Evolutionary conservation across 2,888 invertebrate species (phyloP), one percentile per base, ranked within the genome.

Genomic region (Polylopha cassiicola): DNA sequence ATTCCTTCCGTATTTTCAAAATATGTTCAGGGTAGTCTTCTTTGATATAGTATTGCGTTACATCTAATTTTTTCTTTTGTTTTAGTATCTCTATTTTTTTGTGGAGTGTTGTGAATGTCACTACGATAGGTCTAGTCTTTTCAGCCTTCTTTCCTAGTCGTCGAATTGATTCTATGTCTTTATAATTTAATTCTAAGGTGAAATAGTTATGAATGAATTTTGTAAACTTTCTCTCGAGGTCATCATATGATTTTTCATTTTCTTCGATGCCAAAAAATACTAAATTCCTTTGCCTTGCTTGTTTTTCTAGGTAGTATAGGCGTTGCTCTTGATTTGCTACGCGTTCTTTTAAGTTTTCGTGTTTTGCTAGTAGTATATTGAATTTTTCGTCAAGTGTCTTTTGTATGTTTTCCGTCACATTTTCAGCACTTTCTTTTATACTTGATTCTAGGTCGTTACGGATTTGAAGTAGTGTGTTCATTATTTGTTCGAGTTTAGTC

Each of bases 401-500:
- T 11, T 18, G 29, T 10, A 29, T 18, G 18, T 16, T 27, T 9
- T 27, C 24, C 7, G 27, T 27, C 14, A 27, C 15, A 2, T 7
- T 29, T 17, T 11, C 29, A n/a, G 29, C 29, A 18, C 7, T 29
- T 18, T 9, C 17, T 29, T 29, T 29, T 5, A 29, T 29, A 3
- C 29, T 29, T 11, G 18, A 18, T 7, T 29, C 29, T 17, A 29
- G 18, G 10, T 29, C 29, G 9, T 17, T 17, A 3, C 29, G 29
- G n/a, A 29, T 28, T 10, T 5, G 9, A n/a, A 7, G 18, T 7
- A 29, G 7, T 3, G 29, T 29, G 17, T 29, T 29, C 29, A 29
- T 29, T 29, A 29, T 29, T 29, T 29, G 10, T 18, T 29, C 18
- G n/a, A n/a, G n/a, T n/a, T n/a, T n/a, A n/a, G n/a, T n/a, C n/a